These are phyloP conservation scores for Ricordea florida DNA, from an alignment of 92 coral and sea anemone genomes.

Conservation along the genomic window DNA sequence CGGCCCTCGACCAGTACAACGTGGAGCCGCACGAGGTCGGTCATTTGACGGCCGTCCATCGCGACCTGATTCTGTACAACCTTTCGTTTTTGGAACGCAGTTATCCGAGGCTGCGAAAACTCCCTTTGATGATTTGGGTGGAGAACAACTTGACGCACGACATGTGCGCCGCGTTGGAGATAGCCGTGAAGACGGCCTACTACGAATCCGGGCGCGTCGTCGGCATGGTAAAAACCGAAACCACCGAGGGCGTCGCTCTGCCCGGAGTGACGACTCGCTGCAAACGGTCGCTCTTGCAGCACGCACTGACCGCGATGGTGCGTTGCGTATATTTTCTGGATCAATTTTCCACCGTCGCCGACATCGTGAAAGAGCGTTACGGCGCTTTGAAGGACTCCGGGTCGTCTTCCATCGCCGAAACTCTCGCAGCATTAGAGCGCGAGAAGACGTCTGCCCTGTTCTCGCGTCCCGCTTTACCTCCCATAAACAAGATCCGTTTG, in stretches of 20 bases:
- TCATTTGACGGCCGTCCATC: not conserved
- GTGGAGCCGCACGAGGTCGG: not conserved
- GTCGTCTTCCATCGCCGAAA: too few species aligned
- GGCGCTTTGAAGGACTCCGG: not conserved
- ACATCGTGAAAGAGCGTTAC: not conserved
- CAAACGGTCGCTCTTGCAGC: conserved; percentile 1
- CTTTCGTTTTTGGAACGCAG: not conserved
- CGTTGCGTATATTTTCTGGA: not conserved
- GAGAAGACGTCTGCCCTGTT: too few species aligned
- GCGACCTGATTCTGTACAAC: not conserved
- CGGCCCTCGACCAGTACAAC: conserved; percentile 10
- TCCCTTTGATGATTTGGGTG: not conserved
- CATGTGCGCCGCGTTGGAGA: not conserved
- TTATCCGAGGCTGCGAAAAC: not conserved
- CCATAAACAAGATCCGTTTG: not conserved
- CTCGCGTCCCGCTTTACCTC: too few species aligned
- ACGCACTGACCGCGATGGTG: not conserved
- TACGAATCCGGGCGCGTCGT: not conserved
- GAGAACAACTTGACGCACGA: conserved; percentile 12
- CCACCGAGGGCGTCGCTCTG: not conserved
- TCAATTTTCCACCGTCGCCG: not conserved
- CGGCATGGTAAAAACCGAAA: not conserved
- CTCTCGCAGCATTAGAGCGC: too few species aligned
- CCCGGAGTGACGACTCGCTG: not conserved
- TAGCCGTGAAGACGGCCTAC: not conserved